Evolutionary conservation across 2,113 vertebrate genomes (phyloP).

Genomic region (Indicator indicator): DNA sequence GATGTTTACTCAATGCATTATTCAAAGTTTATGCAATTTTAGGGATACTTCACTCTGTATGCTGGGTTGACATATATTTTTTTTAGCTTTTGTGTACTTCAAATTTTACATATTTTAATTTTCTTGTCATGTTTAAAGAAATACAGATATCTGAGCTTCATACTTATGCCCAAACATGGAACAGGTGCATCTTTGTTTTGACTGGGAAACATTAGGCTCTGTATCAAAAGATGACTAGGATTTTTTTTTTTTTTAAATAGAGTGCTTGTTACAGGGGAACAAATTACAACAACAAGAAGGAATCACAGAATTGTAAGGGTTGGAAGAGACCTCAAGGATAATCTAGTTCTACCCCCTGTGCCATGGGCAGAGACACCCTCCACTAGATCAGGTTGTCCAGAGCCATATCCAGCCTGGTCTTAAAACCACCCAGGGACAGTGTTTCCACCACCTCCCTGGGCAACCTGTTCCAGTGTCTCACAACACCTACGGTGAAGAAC

Average conservation of each 20-base stretch:
- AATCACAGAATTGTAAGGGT: background rate
- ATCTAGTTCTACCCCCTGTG: too few relatives aligned
- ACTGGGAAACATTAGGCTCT: conserved; percentile 4
- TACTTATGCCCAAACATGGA: conserved; percentile 37
- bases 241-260: background rate
- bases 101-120: conserved; percentile 31
- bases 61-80: background rate
- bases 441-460: too few relatives aligned
- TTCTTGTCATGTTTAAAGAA: conserved; percentile 36
- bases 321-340: too few relatives aligned
- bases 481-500: too few relatives aligned
- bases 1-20: background rate
- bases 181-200: conserved; percentile 40
- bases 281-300: background rate
- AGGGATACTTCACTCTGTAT: background rate
- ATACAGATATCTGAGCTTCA: conserved; percentile 17
- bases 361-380: too few relatives aligned
- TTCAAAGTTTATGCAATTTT: background rate
- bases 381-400: too few relatives aligned
- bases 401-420: too few relatives aligned
- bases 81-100: background rate
- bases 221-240: conserved; percentile 17
- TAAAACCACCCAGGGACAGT: too few relatives aligned
- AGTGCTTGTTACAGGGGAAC: background rate
- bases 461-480: too few relatives aligned